phyloP scores from a whole-genome alignment of 2,797 vertebrate species.

The Squalus acanthias region DNA sequence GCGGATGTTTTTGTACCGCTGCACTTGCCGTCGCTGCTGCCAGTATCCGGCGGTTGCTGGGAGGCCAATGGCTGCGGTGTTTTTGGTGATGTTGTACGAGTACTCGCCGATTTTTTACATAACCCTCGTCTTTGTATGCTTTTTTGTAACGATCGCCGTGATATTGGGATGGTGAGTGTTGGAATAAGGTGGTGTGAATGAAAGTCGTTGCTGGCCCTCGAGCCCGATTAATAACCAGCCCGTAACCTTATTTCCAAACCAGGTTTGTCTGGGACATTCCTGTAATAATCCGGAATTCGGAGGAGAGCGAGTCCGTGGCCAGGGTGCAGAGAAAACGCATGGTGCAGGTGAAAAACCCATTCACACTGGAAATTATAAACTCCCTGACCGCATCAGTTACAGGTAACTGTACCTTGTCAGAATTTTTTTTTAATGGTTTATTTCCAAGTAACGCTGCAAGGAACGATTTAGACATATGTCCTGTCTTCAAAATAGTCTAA shows the following conservation, averaged over 20 bases:
- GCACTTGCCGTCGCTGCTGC: background rate
- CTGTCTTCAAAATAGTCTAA: conserved; percentile 41
- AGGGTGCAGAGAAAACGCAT: conserved; percentile 77
- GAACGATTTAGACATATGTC: background rate
- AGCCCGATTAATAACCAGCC: background rate
- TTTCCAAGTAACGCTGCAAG: background rate
- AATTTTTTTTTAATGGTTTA: background rate
- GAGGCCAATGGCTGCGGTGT: conserved; percentile 69
- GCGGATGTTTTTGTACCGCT: background rate
- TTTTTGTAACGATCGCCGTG: conserved; percentile 81
- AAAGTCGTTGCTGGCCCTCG: too few relatives aligned
- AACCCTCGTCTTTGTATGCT: conserved; percentile 78
- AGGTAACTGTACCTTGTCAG: conserved; percentile 58
- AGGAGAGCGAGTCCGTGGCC: conserved; percentile 67
- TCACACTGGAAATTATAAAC: conserved; percentile 68
- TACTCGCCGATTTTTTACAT: conserved; percentile 89
- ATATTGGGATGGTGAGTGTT: conserved; percentile 80
- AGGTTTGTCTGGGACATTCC: conserved; percentile 92
- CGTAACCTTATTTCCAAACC: background rate
- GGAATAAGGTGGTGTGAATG: background rate
- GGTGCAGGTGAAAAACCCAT: conserved; percentile 90
- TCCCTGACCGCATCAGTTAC: conserved; percentile 61
- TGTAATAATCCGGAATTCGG: conserved; percentile 81
- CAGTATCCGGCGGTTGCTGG: background rate
- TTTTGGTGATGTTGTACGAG: conserved; percentile 80